These are phyloP conservation scores for Pogonocichla stellata DNA, from an alignment of 2,113 vertebrate species.

Conservation along the genomic window DNA sequence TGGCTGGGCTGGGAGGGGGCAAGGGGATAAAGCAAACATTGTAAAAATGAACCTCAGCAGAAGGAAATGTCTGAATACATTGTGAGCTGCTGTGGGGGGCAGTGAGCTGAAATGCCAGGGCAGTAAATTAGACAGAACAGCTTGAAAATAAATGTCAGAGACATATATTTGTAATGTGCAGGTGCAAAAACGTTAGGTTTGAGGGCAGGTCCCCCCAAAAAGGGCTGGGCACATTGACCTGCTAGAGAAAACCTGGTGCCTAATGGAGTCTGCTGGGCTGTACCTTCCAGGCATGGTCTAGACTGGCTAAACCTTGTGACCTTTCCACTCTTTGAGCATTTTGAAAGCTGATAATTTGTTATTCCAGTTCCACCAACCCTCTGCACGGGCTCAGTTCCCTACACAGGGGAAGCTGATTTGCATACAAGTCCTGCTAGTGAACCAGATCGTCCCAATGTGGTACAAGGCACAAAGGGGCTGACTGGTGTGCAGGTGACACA, in stretches of 20 bases:
- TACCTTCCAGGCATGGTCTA: constrained; percentile 9
- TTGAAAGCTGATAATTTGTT: constrained; percentile 15
- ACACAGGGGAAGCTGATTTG: background rate
- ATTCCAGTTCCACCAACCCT: background rate
- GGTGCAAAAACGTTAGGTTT: background rate
- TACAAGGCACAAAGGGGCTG: background rate
- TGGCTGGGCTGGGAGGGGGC: background rate
- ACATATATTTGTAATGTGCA: background rate
- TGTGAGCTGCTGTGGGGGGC: background rate
- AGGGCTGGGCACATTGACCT: background rate
- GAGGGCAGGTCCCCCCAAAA: background rate
- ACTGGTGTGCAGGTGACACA: background rate
- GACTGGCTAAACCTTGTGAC: constrained; percentile 4
- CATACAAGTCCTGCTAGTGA: background rate
- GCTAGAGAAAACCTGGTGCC: background rate
- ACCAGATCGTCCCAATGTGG: background rate
- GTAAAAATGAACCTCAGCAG: constrained; percentile 6
- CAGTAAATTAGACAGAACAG: background rate
- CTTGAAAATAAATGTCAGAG: background rate
- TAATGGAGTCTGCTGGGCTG: background rate
- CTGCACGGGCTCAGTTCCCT: background rate
- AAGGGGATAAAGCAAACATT: background rate
- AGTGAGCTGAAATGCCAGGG: background rate
- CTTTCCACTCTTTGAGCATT: constrained; percentile 1
- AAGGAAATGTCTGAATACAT: background rate